phyloP scores from a whole-genome alignment of 2,888 invertebrate species.

The Gandaritis pyraliata region DNA sequence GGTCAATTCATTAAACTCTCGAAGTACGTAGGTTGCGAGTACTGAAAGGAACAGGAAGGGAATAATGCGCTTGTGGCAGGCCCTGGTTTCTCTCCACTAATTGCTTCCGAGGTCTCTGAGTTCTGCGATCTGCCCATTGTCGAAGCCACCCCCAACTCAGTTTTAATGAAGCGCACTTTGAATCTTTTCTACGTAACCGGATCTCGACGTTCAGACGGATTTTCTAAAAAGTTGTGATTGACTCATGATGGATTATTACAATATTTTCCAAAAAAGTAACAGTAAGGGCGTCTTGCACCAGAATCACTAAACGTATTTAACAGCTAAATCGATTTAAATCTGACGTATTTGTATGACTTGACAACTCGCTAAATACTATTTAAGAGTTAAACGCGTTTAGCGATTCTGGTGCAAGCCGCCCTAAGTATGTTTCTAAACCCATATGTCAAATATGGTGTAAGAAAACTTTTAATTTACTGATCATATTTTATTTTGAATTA shows the following conservation, averaged over 20 bases:
- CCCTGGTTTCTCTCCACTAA: slow-evolving; percentile 55
- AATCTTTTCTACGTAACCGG: slow-evolving; percentile 65
- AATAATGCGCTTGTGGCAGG: slow-evolving; percentile 43
- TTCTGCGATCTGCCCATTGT: slow-evolving; percentile 66
- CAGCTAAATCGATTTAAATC: too few relatives aligned
- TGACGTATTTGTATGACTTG: too few relatives aligned
- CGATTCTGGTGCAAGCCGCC: too few relatives aligned
- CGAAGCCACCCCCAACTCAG: slow-evolving; percentile 59
- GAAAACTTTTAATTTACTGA: too few relatives aligned
- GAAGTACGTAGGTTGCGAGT: slow-evolving; percentile 26
- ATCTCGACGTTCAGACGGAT: slow-evolving; percentile 40
- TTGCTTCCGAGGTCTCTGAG: slow-evolving; percentile 69
- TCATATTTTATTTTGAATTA: too few relatives aligned
- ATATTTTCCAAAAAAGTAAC: background rate
- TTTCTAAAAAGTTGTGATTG: background rate
- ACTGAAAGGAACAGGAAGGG: slow-evolving; percentile 35
- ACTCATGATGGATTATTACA: background rate
- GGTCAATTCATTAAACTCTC: slow-evolving; percentile 34
- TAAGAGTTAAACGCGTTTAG: too few relatives aligned
- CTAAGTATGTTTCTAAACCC: too few relatives aligned
- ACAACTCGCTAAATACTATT: too few relatives aligned
- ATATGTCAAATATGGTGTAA: too few relatives aligned
- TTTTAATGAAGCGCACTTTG: slow-evolving; percentile 76
- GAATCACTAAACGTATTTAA: too few relatives aligned
- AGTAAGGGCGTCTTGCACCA: too few relatives aligned